Percentiles rank a stretch among this genome's conserved stretches.
Conservation (phyloP, 2,888 invertebrate species). For the Megamerina dolium region DNA sequence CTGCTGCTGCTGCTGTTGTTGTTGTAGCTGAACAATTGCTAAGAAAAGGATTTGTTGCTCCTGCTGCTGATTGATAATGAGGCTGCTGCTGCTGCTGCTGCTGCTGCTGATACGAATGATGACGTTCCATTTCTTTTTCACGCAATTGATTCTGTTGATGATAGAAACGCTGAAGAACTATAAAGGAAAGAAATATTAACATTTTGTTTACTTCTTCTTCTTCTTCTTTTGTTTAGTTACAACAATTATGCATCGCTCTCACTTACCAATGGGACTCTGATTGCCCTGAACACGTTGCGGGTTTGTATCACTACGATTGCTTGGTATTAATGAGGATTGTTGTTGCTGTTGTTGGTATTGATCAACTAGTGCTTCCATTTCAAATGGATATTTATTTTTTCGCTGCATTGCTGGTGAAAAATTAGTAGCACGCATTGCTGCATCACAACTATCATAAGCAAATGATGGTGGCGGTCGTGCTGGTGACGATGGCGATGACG, state of each 20-base stretch:
- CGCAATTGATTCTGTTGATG: conserved; percentile 71
- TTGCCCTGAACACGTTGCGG: conserved; percentile 54
- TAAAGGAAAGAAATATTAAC: conserved; percentile 4
- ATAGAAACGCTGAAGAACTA: conserved; percentile 67
- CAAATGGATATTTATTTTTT: conserved; percentile 14
- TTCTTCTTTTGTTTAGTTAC: no score
- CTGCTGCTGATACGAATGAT: conserved; percentile 24
- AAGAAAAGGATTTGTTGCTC: conserved; percentile 16
- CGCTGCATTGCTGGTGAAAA: conserved; percentile 22
- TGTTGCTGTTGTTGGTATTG: conserved; percentile 23
- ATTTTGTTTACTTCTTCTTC: no score
- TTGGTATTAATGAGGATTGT: conserved; percentile 23
- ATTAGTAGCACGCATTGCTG: conserved; percentile 13
- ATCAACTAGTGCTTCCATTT: no score
- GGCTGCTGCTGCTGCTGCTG: conserved; percentile 10
- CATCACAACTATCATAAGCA: conserved; percentile 21
- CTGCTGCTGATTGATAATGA: conserved; percentile 13
- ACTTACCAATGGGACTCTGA: conserved; percentile 64
- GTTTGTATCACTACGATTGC: conserved; percentile 25
- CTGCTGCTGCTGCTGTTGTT: conserved; percentile 10
- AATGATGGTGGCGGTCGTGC: no score
- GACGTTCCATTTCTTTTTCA: conserved; percentile 50
- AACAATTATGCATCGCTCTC: no score
- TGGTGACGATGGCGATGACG: no score
- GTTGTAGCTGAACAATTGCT: conserved; percentile 13